These are phyloP conservation scores for Bryconaethiops microstoma DNA, from an alignment of 2,797 vertebrate genomes.

Conservation along the genomic window DNA sequence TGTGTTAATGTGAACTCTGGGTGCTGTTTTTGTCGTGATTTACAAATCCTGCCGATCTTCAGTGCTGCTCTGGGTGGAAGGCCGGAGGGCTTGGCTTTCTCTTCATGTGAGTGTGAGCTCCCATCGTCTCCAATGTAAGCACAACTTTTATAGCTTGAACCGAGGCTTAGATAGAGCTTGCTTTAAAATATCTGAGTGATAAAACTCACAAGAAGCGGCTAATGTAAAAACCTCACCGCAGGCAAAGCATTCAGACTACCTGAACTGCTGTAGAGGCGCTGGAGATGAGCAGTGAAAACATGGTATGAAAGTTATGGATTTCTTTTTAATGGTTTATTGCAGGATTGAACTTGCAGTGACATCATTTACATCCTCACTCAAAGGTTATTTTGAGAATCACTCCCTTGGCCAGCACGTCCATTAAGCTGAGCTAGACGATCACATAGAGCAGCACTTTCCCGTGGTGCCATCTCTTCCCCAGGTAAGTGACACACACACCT, in stretches of 20 bases:
- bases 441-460: too few species aligned
- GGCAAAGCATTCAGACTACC: background rate
- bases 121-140: background rate
- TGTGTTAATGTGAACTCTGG: constrained; percentile 46
- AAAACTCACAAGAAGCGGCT: background rate
- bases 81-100: background rate
- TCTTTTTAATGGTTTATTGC: too few species aligned
- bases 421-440: too few species aligned
- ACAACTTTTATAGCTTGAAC: background rate
- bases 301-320: too few species aligned
- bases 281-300: background rate
- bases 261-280: background rate
- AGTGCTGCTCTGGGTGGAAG: background rate
- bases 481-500: too few species aligned
- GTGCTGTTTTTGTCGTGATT: constrained; percentile 44
- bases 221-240: constrained; percentile 8
- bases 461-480: too few species aligned
- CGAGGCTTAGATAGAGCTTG: background rate
- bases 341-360: too few species aligned
- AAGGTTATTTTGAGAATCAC: too few species aligned
- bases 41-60: constrained; percentile 45
- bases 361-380: too few species aligned
- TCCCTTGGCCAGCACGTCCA: too few species aligned
- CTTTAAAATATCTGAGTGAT: background rate
- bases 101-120: background rate